Evolutionary conservation across 1,140 invertebrate species (phyloP).

Genomic region (Agrypnia vestita): DNA sequence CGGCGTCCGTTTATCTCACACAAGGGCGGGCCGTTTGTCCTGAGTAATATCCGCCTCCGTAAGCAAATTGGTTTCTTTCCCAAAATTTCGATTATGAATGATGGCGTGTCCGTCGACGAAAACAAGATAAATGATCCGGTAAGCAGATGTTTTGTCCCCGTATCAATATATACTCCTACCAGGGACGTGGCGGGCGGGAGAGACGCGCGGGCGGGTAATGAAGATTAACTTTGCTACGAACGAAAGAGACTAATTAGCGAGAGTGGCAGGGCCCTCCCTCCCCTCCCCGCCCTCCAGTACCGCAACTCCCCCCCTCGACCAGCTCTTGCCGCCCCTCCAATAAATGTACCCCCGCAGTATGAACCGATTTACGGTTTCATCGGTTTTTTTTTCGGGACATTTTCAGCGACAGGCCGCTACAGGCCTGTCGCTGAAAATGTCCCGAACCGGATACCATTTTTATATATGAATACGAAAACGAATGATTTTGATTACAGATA

Average conservation of each 20-base stretch:
- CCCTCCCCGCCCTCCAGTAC: not conserved
- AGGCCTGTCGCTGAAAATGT: slow-evolving; percentile 12
- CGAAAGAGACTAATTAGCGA: slow-evolving; percentile 62
- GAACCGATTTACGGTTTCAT: slow-evolving; percentile 26
- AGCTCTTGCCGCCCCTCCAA: not conserved
- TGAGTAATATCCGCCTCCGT: slow-evolving; percentile 19
- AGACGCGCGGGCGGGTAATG: slow-evolving; percentile 48
- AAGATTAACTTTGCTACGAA: slow-evolving; percentile 60
- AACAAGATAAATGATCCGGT: slow-evolving; percentile 54
- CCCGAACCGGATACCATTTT: not conserved
- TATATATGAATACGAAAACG: not conserved
- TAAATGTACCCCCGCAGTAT: not conserved
- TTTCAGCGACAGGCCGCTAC: too few species aligned
- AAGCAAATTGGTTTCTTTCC: slow-evolving; percentile 40
- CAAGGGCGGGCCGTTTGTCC: slow-evolving; percentile 2
- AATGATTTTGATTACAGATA: too few species aligned
- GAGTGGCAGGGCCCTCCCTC: slow-evolving; percentile 50
- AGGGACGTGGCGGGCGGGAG: slow-evolving; percentile 18
- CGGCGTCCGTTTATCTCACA: not conserved
- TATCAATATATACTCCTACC: slow-evolving; percentile 32
- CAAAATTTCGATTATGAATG: slow-evolving; percentile 46
- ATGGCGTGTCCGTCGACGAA: slow-evolving; percentile 32
- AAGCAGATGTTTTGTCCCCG: slow-evolving; percentile 53
- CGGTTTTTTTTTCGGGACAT: too few species aligned
- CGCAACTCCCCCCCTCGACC: not conserved